These are phyloP conservation scores for Zaprionus taronus DNA, from an alignment of 1,140 invertebrate species.

Conservation along the genomic window DNA sequence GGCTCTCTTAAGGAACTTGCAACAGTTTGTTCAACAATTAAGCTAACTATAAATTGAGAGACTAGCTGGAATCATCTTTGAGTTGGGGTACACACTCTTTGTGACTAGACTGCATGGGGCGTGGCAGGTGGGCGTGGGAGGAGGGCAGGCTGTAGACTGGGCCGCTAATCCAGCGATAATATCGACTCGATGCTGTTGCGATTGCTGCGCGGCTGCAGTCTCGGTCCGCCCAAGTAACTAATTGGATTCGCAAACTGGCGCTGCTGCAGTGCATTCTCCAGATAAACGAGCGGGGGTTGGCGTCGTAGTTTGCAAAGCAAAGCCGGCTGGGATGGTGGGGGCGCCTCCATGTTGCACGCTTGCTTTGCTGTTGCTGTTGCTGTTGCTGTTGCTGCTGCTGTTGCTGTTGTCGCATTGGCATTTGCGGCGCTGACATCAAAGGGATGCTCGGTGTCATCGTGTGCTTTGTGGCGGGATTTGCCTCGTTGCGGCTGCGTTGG, in stretches of 20 bases:
- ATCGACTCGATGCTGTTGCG: slow-evolving; percentile 89
- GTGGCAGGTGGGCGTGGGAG: background rate
- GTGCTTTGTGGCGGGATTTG: slow-evolving; percentile 76
- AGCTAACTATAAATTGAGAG: slow-evolving; percentile 42
- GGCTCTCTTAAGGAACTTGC: slow-evolving; percentile 21
- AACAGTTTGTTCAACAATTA: slow-evolving; percentile 40
- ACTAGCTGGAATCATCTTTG: slow-evolving; percentile 17
- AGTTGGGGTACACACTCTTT: slow-evolving; percentile 5
- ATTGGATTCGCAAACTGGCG: slow-evolving; percentile 89
- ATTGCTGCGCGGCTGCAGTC: slow-evolving; percentile 85
- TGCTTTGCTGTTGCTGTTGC: background rate
- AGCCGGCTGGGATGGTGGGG: background rate
- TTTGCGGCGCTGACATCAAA: slow-evolving; percentile 67
- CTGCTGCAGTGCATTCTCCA: slow-evolving; percentile 77
- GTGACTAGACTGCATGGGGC: slow-evolving; percentile 29
- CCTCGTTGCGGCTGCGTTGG: slow-evolving; percentile 55
- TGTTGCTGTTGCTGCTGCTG: slow-evolving; percentile 1
- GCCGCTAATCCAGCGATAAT: slow-evolving; percentile 88
- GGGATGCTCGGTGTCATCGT: slow-evolving; percentile 67
- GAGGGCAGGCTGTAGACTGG: background rate
- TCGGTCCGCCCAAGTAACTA: slow-evolving; percentile 89
- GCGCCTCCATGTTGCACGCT: slow-evolving; percentile 23
- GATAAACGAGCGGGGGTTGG: slow-evolving; percentile 43
- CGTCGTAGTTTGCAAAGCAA: background rate
- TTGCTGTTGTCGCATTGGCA: slow-evolving; percentile 50